These are phyloP conservation scores for Smutsia gigantea DNA, from an alignment of 2,797 vertebrate genomes.

Conservation along the genomic window DNA sequence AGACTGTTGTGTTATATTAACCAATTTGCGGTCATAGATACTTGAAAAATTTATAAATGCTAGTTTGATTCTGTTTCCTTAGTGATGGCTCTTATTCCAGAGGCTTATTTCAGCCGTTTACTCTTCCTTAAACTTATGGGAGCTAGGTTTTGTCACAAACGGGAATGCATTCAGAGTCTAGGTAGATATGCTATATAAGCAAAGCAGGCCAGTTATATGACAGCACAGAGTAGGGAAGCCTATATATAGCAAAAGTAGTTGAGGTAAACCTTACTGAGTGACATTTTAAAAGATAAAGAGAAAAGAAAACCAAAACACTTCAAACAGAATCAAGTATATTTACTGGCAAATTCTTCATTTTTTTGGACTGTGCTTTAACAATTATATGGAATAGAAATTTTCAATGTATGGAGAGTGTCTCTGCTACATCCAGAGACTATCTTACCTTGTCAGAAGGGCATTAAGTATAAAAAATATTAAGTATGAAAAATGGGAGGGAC, in stretches of 20 bases:
- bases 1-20: neutral
- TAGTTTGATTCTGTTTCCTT: neutral
- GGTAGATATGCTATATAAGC: neutral
- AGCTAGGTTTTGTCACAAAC: neutral
- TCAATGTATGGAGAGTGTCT: neutral
- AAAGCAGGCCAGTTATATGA: neutral
- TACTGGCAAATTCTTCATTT: neutral
- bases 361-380: neutral
- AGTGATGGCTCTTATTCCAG: neutral
- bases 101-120: neutral
- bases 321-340: conserved; percentile 20
- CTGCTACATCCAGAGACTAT: neutral
- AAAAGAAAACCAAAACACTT: neutral
- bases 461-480: neutral
- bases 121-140: neutral
- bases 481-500: neutral
- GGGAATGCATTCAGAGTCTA: neutral
- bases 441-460: neutral
- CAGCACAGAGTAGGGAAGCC: neutral
- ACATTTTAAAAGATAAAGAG: neutral
- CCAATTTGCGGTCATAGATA: conserved; percentile 9
- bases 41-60: neutral
- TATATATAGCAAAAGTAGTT: neutral
- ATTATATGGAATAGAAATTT: neutral
- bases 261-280: neutral